Evolutionary conservation across 2,888 invertebrate genomes (phyloP).

Genomic region (Mechanitis mazaeus): DNA sequence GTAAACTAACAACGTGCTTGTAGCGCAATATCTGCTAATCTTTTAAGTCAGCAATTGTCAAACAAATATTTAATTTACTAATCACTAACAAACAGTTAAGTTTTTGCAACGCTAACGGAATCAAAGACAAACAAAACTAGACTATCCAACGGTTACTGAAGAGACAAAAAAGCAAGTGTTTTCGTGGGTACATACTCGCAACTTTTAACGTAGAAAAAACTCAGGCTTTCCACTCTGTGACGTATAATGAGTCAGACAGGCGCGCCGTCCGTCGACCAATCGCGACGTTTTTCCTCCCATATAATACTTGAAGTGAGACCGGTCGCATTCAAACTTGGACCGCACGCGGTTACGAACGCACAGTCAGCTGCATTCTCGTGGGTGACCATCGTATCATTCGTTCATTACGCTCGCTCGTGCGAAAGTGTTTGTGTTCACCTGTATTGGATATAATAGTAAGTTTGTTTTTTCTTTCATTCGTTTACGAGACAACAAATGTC

Average conservation of each 20-base stretch:
- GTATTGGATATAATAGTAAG: slow-evolving; percentile 51
- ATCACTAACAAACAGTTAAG: too few species aligned
- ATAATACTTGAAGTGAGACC: slow-evolving; percentile 54
- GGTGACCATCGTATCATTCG: slow-evolving; percentile 33
- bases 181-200: slow-evolving; percentile 27
- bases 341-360: slow-evolving; percentile 50
- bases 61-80: too few species aligned
- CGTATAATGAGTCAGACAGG: slow-evolving; percentile 54
- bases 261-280: slow-evolving; percentile 57
- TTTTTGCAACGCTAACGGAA: slow-evolving; percentile 13
- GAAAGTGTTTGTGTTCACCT: slow-evolving; percentile 46
- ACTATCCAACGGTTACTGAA: slow-evolving; percentile 24
- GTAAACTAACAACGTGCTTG: too few species aligned
- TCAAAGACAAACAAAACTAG: slow-evolving; percentile 20
- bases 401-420: slow-evolving; percentile 35
- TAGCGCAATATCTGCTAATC: too few species aligned
- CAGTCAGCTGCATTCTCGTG: slow-evolving; percentile 37
- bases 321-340: slow-evolving; percentile 52
- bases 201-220: slow-evolving; percentile 34
- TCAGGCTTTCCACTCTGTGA: slow-evolving; percentile 59
- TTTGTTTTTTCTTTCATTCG: slow-evolving; percentile 31
- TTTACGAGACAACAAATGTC: too few species aligned
- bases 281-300: slow-evolving; percentile 42
- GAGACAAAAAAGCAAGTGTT: slow-evolving; percentile 25
- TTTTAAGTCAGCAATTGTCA: too few species aligned